Base-by-base conservation (phyloP, 2,797 vertebrate genomes). In the Crax fasciolata region DNA sequence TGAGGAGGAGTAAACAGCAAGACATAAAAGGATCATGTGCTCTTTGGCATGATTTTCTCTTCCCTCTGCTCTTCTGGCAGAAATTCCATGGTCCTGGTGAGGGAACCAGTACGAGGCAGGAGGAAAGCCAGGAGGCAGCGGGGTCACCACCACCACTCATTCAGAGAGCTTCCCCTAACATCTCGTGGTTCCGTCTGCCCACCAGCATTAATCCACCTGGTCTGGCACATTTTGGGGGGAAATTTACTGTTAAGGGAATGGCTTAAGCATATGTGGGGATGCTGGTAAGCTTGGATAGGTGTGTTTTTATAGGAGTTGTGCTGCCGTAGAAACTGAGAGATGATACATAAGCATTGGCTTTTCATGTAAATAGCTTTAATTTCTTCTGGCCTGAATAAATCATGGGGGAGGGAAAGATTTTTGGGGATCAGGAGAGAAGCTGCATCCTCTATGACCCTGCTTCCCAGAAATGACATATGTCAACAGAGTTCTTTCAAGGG, bases 261-360 rank as follows among this genome's bases (percentile, higher is more conserved):
- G 48, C 73, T 82, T 82, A 51, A 5, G 4, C 70, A 58, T 35
- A 18, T 24, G 21, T 2, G 0, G 61, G 48, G 54, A 71, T 88
- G 74, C 59, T 11, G 9, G 55, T n/a, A 44, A 90, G 35, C 67
- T 59, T 68, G 65, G 28, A 82, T 71, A 93, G 38, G 27, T 71
- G n/a, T 38, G 63, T 66, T 94, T 90, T 89, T 91, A 25, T 27
- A 44, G 67, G 80, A 93, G 52, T 77, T 90, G 52, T 89, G 71
- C 95, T 96, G 67, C 88, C 86, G 77, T 71, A 90, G 92, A 97
- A 95, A 94, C 85, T n/a, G 57, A 81, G 59, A 88, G 35, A 55
- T 80, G 62, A 28, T 55, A 59, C 3, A 1, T 84, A 78, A 86
- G 67, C 11, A 1, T 90, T 91, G 63, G 28, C 58, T 88, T 79